Percentiles rank a stretch among this genome's conserved stretches.
Evolutionary conservation across 2,888 invertebrate species (phyloP).

Genomic region (Machimus rusticus): DNA sequence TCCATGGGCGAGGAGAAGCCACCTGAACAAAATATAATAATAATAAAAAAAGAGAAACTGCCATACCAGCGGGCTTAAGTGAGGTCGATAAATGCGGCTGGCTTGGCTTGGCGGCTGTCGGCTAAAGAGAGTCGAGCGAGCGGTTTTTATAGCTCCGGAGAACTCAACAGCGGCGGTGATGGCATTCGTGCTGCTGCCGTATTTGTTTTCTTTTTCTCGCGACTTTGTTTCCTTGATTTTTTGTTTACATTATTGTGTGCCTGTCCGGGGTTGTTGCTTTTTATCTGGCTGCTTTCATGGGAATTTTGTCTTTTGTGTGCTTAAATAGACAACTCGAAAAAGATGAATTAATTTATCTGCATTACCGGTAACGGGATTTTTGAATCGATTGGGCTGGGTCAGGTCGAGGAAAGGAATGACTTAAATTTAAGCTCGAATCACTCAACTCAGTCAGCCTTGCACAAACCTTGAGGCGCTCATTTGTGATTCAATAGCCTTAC

Average conservation of each 20-base stretch:
- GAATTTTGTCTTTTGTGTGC: background rate
- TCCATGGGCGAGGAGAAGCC: background rate
- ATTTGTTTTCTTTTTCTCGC: background rate
- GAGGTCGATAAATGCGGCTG: background rate
- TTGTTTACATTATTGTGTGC: background rate
- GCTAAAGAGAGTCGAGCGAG: background rate
- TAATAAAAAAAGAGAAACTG: background rate
- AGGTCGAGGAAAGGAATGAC: background rate
- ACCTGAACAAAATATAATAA: background rate
- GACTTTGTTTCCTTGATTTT: background rate
- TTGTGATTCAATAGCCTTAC: background rate
- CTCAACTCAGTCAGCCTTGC: background rate
- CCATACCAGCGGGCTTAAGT: background rate
- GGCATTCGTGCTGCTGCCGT: background rate
- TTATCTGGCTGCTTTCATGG: background rate
- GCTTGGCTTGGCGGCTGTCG: background rate
- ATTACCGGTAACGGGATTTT: background rate
- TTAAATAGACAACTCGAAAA: background rate
- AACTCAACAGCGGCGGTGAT: background rate
- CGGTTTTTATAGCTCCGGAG: background rate
- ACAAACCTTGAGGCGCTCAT: background rate
- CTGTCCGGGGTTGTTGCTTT: background rate
- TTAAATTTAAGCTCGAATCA: background rate
- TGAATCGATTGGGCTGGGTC: background rate
- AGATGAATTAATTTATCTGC: background rate